Percentiles rank a stretch among this genome's conserved stretches.
Conservation (phyloP, 2,888 invertebrate species). For the Epinotia brunnichana region DNA sequence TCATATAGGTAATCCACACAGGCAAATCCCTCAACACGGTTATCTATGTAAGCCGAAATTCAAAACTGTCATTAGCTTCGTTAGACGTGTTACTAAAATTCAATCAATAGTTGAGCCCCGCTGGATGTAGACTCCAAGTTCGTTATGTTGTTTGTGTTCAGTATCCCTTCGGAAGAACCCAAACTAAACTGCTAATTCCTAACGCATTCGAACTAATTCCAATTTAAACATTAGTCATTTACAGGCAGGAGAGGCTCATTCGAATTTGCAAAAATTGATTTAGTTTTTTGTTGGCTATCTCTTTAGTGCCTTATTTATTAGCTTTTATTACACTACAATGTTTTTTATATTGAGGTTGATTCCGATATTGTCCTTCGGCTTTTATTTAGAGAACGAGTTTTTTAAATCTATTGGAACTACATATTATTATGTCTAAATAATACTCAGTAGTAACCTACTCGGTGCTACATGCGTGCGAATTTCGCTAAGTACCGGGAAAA, state of each 20-base stretch:
- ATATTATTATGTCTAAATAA: no score
- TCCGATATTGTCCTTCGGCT: no score
- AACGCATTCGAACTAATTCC: not conserved
- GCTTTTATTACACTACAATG: no score
- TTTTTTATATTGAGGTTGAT: no score
- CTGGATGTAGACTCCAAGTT: constrained; percentile 35
- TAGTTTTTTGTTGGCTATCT: no score
- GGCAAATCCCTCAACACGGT: constrained; percentile 15
- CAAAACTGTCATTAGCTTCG: constrained; percentile 52
- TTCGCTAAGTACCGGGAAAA: no score
- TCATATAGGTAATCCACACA: not conserved
- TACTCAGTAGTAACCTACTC: no score
- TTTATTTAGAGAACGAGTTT: no score
- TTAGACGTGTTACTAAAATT: constrained; percentile 48
- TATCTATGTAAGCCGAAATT: constrained; percentile 35
- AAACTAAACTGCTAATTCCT: not conserved
- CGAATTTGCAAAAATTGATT: no score
- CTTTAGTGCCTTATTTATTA: no score
- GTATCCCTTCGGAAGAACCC: constrained; percentile 16
- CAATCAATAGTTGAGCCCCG: constrained; percentile 54
- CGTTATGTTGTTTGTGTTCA: constrained; percentile 31
- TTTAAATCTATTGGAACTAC: no score
- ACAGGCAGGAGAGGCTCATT: not conserved
- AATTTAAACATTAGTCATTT: not conserved
- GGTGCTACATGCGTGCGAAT: no score